Evolutionary conservation across 2,113 vertebrate genomes (phyloP).

Genomic region (Aldabrachelys gigantea): DNA sequence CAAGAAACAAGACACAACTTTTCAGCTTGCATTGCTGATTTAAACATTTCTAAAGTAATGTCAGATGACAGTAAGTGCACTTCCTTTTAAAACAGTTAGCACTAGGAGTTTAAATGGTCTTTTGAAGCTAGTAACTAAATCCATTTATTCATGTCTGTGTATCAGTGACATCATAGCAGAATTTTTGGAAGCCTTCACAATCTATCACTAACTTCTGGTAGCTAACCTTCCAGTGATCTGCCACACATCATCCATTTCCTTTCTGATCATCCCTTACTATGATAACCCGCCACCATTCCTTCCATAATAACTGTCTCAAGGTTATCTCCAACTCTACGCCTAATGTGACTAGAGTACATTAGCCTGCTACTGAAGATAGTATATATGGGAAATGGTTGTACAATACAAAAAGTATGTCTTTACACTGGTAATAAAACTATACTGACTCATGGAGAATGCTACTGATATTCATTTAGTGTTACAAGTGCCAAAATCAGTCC

Average conservation of each 20-base stretch:
- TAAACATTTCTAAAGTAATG: not conserved
- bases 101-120: not conserved
- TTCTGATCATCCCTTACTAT: not conserved
- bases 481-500: not conserved
- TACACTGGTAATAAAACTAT: not conserved
- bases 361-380: not conserved
- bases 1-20: not conserved
- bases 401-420: not conserved
- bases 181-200: not conserved
- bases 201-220: not conserved
- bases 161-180: not conserved
- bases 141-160: not conserved
- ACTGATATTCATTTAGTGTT: not conserved
- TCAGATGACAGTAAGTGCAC: accelerated
- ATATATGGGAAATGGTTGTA: not conserved
- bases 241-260: not conserved
- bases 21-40: not conserved
- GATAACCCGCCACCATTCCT: not conserved
- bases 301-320: not conserved
- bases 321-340: not conserved
- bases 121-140: not conserved
- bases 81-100: not conserved
- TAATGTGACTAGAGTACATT: not conserved
- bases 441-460: not conserved
- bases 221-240: not conserved